phyloP scores from a whole-genome alignment of 2,113 vertebrate species.

The Ophiodon elongatus region DNA sequence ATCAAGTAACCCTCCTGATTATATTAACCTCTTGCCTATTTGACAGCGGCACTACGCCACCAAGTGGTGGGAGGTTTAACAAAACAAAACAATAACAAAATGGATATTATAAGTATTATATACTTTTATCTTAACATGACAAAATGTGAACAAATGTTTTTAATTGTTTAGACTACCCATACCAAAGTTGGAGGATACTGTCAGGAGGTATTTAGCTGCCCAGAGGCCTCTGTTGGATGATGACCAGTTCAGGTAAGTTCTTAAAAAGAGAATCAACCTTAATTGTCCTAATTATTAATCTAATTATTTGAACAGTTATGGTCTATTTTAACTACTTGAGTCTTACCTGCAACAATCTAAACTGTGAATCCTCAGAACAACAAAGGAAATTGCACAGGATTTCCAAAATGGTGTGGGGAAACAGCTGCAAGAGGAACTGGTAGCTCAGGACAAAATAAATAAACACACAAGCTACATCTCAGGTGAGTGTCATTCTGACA shows the following conservation, averaged over 20 bases:
- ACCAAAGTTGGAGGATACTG: slow-evolving; percentile 94
- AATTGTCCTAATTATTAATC: no score
- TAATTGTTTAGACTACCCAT: slow-evolving; percentile 87
- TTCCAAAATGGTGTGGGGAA: slow-evolving; percentile 90
- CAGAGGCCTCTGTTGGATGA: slow-evolving; percentile 92
- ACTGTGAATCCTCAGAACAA: slow-evolving; percentile 83
- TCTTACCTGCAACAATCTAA: slow-evolving; percentile 10
- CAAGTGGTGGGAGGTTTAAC: no score
- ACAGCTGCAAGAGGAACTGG: slow-evolving; percentile 89
- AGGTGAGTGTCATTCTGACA: slow-evolving; percentile 78
- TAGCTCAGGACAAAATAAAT: slow-evolving; percentile 90
- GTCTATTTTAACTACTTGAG: neutral
- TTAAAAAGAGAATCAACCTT: neutral
- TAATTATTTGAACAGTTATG: neutral
- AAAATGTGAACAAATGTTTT: no score
- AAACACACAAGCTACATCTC: slow-evolving; percentile 99
- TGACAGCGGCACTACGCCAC: no score
- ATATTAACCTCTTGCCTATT: no score
- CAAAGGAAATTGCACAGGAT: slow-evolving; percentile 87
- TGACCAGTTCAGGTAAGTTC: slow-evolving; percentile 88
- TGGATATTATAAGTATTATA: no score
- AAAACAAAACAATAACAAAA: no score
- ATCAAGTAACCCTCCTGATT: no score
- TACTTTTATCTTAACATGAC: neutral
- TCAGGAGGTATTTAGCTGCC: slow-evolving; percentile 92